phyloP scores from a whole-genome alignment of 2,888 invertebrate genomes.

The Netelia melanura region DNA sequence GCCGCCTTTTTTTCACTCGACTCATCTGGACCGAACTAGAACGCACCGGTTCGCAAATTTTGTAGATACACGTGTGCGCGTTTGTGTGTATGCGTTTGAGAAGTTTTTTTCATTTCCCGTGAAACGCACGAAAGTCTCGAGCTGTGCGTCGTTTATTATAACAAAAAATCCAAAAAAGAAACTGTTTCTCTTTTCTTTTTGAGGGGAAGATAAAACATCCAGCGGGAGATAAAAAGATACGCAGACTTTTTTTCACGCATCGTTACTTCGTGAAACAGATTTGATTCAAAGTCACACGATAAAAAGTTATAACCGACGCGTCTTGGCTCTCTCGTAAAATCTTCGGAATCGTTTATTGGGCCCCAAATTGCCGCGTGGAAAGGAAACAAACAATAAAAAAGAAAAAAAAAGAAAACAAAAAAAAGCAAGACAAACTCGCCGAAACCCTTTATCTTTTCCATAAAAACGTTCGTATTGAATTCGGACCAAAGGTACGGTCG shows the following conservation, averaged over 20 bases:
- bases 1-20: slow-evolving; percentile 13
- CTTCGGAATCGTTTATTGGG: slow-evolving; percentile 15
- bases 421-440: slow-evolving; percentile 31
- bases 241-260: neutral
- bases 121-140: slow-evolving; percentile 43
- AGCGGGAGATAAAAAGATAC: neutral
- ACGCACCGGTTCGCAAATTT: slow-evolving; percentile 52
- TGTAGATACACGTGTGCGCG: slow-evolving; percentile 11
- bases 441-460: slow-evolving; percentile 59
- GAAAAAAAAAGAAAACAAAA: too few relatives aligned
- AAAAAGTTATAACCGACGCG: neutral
- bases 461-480: slow-evolving; percentile 32
- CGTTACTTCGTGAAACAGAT: slow-evolving; percentile 6
- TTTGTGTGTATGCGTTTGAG: neutral
- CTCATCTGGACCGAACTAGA: slow-evolving; percentile 50
- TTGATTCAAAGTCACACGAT: slow-evolving; percentile 8
- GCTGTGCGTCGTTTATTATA: neutral
- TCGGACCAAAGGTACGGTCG: slow-evolving; percentile 15
- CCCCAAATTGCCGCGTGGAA: slow-evolving; percentile 16
- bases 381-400: neutral
- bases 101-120: slow-evolving; percentile 39
- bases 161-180: neutral
- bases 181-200: neutral
- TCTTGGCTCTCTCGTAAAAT: slow-evolving; percentile 13
- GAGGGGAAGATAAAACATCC: neutral